A percentile compares a stretch with the other conserved stretches of the same genome.
These are phyloP conservation scores for Rhabdomys pumilio DNA, from an alignment of 2,797 vertebrate species.

Conservation along the genomic window DNA sequence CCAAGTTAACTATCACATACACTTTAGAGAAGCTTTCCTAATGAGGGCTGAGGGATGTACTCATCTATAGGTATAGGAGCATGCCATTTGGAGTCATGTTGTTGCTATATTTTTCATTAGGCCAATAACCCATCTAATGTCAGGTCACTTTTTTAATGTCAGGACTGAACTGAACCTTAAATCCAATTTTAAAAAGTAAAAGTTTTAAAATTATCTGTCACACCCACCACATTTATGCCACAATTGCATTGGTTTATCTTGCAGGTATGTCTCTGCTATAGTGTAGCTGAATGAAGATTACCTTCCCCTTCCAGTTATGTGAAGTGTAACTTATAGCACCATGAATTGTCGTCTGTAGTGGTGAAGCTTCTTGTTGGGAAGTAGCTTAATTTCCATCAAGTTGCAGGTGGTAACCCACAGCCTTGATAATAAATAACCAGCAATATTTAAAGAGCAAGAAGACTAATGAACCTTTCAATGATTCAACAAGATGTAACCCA, in stretches of 20 bases:
- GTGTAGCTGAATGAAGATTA: background rate
- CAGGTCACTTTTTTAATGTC: background rate
- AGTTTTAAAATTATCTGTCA: too few species aligned
- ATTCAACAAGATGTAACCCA: background rate
- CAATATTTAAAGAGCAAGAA: background rate
- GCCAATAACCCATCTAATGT: background rate
- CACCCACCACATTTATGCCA: background rate
- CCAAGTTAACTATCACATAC: background rate
- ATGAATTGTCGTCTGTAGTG: background rate
- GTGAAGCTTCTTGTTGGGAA: background rate
- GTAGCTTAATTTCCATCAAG: background rate
- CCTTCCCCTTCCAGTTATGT: too few species aligned
- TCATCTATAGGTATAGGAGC: background rate
- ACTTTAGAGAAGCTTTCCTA: background rate
- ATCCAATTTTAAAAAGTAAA: background rate
- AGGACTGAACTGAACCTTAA: background rate
- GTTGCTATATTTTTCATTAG: background rate
- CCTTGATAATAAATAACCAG: background rate
- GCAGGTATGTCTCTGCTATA: background rate
- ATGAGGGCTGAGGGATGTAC: background rate
- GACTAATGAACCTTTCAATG: too few species aligned
- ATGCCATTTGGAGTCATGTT: background rate
- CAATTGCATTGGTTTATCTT: background rate
- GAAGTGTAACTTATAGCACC: background rate
- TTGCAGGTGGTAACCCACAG: background rate